A percentile compares a stretch with the other conserved stretches of the same genome.
phyloP scores from a whole-genome alignment of 2,888 invertebrate species.

The Nemotelus nigrinus region DNA sequence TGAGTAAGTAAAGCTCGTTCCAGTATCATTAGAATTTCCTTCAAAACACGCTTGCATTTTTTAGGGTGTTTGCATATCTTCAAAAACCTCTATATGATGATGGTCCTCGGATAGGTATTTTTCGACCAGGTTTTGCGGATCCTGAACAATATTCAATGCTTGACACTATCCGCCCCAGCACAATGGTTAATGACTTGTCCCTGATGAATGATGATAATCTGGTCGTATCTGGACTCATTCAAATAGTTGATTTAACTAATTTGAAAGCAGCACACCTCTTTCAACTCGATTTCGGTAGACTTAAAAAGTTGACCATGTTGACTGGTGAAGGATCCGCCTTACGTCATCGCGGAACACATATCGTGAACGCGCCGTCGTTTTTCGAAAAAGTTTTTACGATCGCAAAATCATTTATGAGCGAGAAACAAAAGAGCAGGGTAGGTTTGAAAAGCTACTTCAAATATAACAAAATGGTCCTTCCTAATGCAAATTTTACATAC shows the following conservation, averaged over 20 bases:
- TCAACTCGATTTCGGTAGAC: conserved; percentile 67
- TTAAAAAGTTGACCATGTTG: conserved; percentile 67
- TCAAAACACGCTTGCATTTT: background rate
- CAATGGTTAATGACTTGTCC: conserved; percentile 69
- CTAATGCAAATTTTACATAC: too few relatives aligned
- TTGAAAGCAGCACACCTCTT: conserved; percentile 66
- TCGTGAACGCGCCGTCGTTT: conserved; percentile 67
- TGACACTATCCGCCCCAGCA: conserved; percentile 66
- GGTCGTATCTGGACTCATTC: conserved; percentile 65
- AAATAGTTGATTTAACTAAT: conserved; percentile 67
- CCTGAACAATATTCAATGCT: conserved; percentile 62
- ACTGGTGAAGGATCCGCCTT: conserved; percentile 69
- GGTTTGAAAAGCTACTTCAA: conserved; percentile 51
- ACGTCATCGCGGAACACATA: conserved; percentile 67
- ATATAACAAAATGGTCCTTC: too few relatives aligned
- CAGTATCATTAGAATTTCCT: background rate
- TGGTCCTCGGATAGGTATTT: conserved; percentile 64
- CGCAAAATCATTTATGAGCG: conserved; percentile 67
- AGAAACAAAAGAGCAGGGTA: conserved; percentile 69
- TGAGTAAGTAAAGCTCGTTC: conserved; percentile 54
- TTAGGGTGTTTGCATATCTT: conserved; percentile 44
- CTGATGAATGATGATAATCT: conserved; percentile 69
- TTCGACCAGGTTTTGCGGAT: conserved; percentile 65
- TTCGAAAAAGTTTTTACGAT: conserved; percentile 68
- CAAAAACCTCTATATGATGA: conserved; percentile 58